These are phyloP conservation scores for Austrolebias charrua DNA, from an alignment of 2,797 vertebrate species.

Conservation along the genomic window DNA sequence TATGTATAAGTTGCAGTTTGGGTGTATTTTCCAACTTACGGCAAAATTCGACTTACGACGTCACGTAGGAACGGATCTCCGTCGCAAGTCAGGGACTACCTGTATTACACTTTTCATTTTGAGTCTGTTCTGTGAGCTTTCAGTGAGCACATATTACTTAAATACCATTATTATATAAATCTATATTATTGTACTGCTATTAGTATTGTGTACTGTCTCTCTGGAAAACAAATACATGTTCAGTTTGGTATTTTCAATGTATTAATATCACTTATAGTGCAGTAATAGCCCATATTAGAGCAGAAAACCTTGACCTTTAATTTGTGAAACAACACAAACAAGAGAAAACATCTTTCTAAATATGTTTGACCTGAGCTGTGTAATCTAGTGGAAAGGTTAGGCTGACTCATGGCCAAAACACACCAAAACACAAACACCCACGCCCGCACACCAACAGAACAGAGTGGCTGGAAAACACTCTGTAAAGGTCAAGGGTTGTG, in stretches of 20 bases:
- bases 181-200: too few relatives aligned
- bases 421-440: conserved; percentile 46
- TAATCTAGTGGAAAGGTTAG: conserved; percentile 65
- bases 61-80: too few relatives aligned
- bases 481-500: conserved; percentile 73
- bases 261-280: conserved; percentile 6
- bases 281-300: conserved; percentile 13
- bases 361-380: conserved; percentile 51
- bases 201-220: neutral
- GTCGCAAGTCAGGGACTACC: too few relatives aligned
- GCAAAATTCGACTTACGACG: too few relatives aligned
- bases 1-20: too few relatives aligned
- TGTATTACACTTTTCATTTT: too few relatives aligned
- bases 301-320: conserved; percentile 58
- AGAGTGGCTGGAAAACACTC: conserved; percentile 45
- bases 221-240: neutral
- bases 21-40: too few relatives aligned
- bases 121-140: too few relatives aligned
- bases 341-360: conserved; percentile 28
- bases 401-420: conserved; percentile 58
- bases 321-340: conserved; percentile 39
- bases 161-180: too few relatives aligned
- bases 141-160: too few relatives aligned
- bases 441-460: conserved; percentile 24
- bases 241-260: neutral